Base-by-base conservation (phyloP, 2,888 invertebrate genomes). In the Rhagonycha fulva region DNA sequence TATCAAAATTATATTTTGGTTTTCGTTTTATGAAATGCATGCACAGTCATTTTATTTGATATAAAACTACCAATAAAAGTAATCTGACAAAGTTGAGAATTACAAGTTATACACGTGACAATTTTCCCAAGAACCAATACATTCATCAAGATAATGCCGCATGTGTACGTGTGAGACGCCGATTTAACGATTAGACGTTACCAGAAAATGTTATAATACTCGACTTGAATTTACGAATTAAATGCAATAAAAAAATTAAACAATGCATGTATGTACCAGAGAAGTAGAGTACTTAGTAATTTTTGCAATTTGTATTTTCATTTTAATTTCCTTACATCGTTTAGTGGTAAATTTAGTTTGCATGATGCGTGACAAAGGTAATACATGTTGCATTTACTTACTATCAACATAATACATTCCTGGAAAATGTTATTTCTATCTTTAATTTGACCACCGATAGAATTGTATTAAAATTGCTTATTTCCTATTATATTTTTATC, bases 141-240 rank as follows among this genome's bases (percentile, higher is more conserved):
- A 77, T 74, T 71, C 69, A 77, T 77, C 76, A 76, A 73, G 76
- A 76, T 76, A 76, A 76, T 71, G 30, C 71, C 26, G 19, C 19
- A 30, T 30, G 71, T 74, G 26, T 69, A 71, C 71, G 71, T 69
- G 73, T 76, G 72, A 73, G 62, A 77, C 74, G 28, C 69, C 76
- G 71, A 77, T 74, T 74, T 74, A 74, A 74, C 69, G 71, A 77
- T 76, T 76, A 62, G 66, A 70, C 70, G 11, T 72, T 63, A 76
- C 72, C 67, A 61, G 72, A 67, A 19, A 76, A 32, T 72, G 67
- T 62, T 23, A 62, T 19, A 62, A 19, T 24, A 62, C 62, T 24
- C 14, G 62, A 24, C 12, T 62, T 47, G 12, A 62, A 62, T 62
- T 62, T 12, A 19, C 62, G 62, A 62, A 24, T 62, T 62, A 47